These are phyloP conservation scores for Glaucidium brasilianum DNA, from an alignment of 2,113 vertebrate species.

Conservation along the genomic window DNA sequence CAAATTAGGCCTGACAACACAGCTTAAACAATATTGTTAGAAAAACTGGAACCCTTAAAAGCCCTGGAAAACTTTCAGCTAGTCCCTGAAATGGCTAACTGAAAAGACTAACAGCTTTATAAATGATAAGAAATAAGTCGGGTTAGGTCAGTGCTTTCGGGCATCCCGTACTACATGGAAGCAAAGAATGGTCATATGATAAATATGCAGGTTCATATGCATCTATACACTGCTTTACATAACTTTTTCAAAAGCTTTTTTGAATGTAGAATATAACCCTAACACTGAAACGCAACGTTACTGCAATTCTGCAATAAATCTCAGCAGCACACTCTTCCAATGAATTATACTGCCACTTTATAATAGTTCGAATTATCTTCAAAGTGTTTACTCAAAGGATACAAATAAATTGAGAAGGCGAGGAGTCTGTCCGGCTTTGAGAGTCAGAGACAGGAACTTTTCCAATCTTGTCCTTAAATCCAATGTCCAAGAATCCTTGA, in stretches of 20 bases:
- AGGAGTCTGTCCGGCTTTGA: constrained; percentile 82
- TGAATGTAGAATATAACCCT: not conserved
- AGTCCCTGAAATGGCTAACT: not conserved
- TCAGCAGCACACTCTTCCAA: not conserved
- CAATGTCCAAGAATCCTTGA: constrained; percentile 89
- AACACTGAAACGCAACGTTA: not conserved
- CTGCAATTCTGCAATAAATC: not conserved
- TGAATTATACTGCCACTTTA: not conserved
- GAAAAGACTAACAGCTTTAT: not conserved
- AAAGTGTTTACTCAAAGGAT: constrained; percentile 78
- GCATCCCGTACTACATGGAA: not conserved
- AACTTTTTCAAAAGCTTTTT: not conserved
- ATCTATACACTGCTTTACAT: not conserved
- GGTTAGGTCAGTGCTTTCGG: not conserved
- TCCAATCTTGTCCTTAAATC: constrained; percentile 86
- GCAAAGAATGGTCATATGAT: not conserved
- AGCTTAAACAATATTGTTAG: not conserved
- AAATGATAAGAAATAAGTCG: not conserved
- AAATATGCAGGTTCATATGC: not conserved
- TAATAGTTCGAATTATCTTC: not conserved
- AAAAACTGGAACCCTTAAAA: not conserved
- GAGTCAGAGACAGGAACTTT: constrained; percentile 79
- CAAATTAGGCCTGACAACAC: not conserved
- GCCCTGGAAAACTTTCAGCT: not conserved
- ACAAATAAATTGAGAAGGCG: constrained; percentile 89